Percentiles rank a stretch among this genome's conserved stretches.
These are phyloP conservation scores for Anguilla marmorata DNA, from an alignment of 2,797 vertebrate genomes.

Conservation along the genomic window DNA sequence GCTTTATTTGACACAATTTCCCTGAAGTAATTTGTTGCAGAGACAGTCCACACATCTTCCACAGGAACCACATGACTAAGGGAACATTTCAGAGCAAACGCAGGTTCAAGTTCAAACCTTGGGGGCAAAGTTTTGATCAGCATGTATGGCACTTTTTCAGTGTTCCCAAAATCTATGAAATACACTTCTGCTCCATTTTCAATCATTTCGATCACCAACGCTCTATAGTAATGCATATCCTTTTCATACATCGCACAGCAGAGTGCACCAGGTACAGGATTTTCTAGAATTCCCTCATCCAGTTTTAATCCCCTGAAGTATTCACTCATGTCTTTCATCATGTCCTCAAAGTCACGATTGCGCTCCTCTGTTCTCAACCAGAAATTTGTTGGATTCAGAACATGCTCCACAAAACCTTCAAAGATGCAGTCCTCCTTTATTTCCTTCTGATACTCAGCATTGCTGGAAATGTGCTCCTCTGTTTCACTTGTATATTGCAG, in stretches of 20 bases:
- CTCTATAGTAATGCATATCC: conserved; percentile 85
- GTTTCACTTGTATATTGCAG: conserved; percentile 41
- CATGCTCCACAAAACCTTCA: conserved; percentile 74
- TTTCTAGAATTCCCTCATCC: conserved; percentile 74
- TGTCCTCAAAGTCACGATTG: conserved; percentile 74
- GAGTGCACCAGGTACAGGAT: conserved; percentile 75
- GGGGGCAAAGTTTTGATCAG: conserved; percentile 82
- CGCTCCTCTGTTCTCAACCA: conserved; percentile 79
- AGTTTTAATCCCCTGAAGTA: conserved; percentile 67
- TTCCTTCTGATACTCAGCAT: conserved; percentile 59
- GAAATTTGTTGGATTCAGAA: conserved; percentile 82
- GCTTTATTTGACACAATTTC: conserved; percentile 67
- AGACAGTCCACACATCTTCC: conserved; percentile 77
- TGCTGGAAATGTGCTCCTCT: conserved; percentile 39
- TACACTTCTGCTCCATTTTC: conserved; percentile 71
- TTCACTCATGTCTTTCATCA: conserved; percentile 74
- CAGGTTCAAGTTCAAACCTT: conserved; percentile 70
- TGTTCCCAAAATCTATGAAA: conserved; percentile 92
- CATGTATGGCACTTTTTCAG: conserved; percentile 76
- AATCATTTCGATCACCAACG: conserved; percentile 70
- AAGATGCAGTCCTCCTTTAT: conserved; percentile 66
- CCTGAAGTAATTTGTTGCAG: conserved; percentile 76
- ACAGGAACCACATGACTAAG: conserved; percentile 72
- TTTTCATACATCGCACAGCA: conserved; percentile 86
- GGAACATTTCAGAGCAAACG: conserved; percentile 81